Evolutionary conservation across 2,888 invertebrate genomes (phyloP), one percentile per base, ranked within the genome.

Genomic region (Cotesia congregata): DNA sequence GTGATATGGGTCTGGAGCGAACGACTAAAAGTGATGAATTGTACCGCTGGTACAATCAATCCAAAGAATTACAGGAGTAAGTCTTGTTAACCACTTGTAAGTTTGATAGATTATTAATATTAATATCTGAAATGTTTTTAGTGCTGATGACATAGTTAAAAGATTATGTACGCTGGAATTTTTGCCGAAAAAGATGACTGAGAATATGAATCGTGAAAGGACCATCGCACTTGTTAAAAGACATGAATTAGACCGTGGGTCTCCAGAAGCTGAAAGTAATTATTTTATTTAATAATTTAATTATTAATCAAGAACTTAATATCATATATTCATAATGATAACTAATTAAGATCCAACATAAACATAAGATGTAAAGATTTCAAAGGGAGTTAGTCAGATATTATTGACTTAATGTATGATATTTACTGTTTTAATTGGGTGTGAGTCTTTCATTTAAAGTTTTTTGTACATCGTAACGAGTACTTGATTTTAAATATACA

Each of bases 221-320:
- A 87, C 94, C 39, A 88, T 93, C 0, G 90, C 92, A 20, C 90
- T 92, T 82, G 94, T 97, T 0, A 92, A 91, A 83, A 90, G 95
- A 73, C 95, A 97, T 87, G 88, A 92, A 2, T 92, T 93, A 78
- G 96, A 97, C 88, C 89, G 87, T 38, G 90, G 90, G 12, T 95
- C 96, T 0, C 91, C 93, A 80, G 97, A 97, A 91, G 92, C 93
- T 1, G 92, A 90, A 90, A 92, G 95, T 95, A 91, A 88, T 91
- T 87, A 30, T 60, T 67, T 62, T 70, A 17, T 67, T 50, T 41
- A 39, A 40, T 65, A 74, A 75, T 71, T 68, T 17, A 40, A 69
- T 5, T 62, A 59, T 17, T 1, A 60, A 69, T 5, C 30, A 30
- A 30, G 3, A 30, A 30, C 3, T 30, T 30, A 0, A 30, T 30